Evolutionary conservation across 2,113 vertebrate species (phyloP), one percentile per base, ranked within the genome.

Genomic region (Pardalotus punctatus): DNA sequence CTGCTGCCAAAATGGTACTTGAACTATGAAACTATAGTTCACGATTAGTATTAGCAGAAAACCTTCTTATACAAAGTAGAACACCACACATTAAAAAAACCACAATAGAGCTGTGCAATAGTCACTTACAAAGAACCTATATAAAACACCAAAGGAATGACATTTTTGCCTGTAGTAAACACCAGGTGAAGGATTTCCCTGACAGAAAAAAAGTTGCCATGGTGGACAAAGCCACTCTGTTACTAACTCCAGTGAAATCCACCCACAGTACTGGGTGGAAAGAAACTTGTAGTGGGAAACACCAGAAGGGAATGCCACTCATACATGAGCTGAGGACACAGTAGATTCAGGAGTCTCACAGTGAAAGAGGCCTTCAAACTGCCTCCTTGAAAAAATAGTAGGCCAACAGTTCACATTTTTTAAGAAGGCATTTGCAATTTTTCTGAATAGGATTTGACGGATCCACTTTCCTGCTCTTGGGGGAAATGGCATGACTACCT

Each of bases 261-360:
- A 40, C 9, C 21, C n/a, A 27, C 9, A 5, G 11, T 27, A 6
- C 21, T 33, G 12, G 9, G 14, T 19, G 17, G 29, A 31, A 82
- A 35, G 29, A 53, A 54, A 12, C 11, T 23, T n/a, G 40, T 7
- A 6, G 11, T 31, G 33, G 62, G 10, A 76, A 85, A 70, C 31
- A 40, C 1, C 14, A 53, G 47, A 86, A 60, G 3, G 8, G n/a
- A 88, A 83, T 35, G 35, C 3, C 28, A 27, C 28, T 83, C 19
- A 67, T 1, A 2, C 11, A 14, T 9, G 4, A 11, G 5, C 36
- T 70, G 42, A 40, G 6, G 10, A 86, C 12, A 22, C 1, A 1
- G 29, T 21, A 42, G 24, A 73, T 56, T 84, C 38, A 57, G 35
- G 25, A 78, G 23, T 50, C 13, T 58, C 33, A 31, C 20, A 56